These are phyloP conservation scores for Furcifer pardalis DNA, from an alignment of 2,797 vertebrate species.

Conservation along the genomic window DNA sequence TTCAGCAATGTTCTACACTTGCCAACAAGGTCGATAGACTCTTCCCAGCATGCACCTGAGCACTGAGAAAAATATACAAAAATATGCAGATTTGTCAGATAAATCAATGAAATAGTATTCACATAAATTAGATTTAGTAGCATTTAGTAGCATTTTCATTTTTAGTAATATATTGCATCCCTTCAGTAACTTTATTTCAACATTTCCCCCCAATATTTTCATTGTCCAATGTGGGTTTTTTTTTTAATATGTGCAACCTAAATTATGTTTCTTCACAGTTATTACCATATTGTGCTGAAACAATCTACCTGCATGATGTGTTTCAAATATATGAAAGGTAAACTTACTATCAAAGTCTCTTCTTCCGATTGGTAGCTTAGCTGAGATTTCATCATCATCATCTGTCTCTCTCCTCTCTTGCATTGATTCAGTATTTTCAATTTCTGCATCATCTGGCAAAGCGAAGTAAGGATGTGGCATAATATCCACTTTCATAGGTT, in stretches of 20 bases:
- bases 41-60: conserved; percentile 95
- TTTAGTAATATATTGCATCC: conserved; percentile 32
- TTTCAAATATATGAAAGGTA: conserved; percentile 23
- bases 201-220: too few relatives aligned
- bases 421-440: conserved; percentile 71
- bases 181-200: conserved; percentile 2
- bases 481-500: conserved; percentile 62
- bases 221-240: not conserved
- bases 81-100: not conserved
- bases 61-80: conserved; percentile 72
- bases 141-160: conserved; percentile 28
- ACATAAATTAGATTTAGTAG: not conserved
- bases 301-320: not conserved
- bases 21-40: conserved; percentile 96
- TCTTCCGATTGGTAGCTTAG: conserved; percentile 80
- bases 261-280: not conserved
- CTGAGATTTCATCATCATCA: conserved; percentile 79
- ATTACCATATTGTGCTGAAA: not conserved
- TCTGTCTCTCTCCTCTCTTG: conserved; percentile 80
- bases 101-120: not conserved
- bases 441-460: conserved; percentile 74
- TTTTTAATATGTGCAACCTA: not conserved
- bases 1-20: conserved; percentile 71
- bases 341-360: conserved; percentile 88
- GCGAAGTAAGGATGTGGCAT: conserved; percentile 74